Evolutionary conservation across 2,113 vertebrate genomes (phyloP).

Genomic region (Etheostoma spectabile): DNA sequence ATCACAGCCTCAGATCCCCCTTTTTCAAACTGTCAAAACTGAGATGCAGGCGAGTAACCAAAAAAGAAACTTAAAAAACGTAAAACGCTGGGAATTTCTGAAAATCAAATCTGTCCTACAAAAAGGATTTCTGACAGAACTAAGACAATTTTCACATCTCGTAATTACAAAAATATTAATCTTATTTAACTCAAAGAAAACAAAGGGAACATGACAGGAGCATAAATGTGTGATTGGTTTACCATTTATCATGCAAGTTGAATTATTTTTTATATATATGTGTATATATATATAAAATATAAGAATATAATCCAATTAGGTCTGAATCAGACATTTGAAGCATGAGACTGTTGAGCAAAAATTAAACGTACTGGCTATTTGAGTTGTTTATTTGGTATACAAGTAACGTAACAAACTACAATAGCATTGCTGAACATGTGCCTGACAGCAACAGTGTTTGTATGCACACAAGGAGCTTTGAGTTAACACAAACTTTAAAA

Average conservation of each 20-base stretch:
- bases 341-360: conserved; percentile 18
- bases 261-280: background rate
- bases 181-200: conserved; percentile 60
- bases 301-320: conserved; percentile 2
- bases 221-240: conserved; percentile 35
- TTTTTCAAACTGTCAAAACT: conserved; percentile 19
- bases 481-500: conserved; percentile 73
- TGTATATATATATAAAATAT: no score
- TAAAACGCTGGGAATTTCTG: conserved; percentile 47
- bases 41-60: conserved; percentile 19
- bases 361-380: conserved; percentile 17
- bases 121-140: conserved; percentile 59
- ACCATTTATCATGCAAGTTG: conserved; percentile 60
- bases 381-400: conserved; percentile 46
- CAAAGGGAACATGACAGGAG: conserved; percentile 23
- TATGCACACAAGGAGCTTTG: conserved; percentile 27
- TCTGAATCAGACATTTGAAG: conserved; percentile 7
- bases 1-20: background rate
- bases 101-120: conserved; percentile 58
- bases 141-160: conserved; percentile 58
- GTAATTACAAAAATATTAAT: conserved; percentile 80
- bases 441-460: conserved; percentile 25
- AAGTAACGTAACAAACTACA: conserved; percentile 33
- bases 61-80: background rate
- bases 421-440: conserved; percentile 31